These are phyloP conservation scores for Eupleurogrammus muticus DNA, from an alignment of 2,797 vertebrate genomes.

Conservation along the genomic window DNA sequence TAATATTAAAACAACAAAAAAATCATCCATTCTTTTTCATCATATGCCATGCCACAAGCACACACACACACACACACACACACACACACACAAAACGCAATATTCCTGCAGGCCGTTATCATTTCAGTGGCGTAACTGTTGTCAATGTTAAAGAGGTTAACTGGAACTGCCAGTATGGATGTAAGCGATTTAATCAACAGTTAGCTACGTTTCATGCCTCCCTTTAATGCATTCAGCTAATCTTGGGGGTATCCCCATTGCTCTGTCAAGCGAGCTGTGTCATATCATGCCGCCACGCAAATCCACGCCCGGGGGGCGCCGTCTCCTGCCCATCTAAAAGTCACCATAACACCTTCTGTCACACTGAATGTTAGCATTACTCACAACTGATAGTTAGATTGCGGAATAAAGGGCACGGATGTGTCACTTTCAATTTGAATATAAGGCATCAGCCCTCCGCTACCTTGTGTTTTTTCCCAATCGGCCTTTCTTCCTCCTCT, in stretches of 20 bases:
- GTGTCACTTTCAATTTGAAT: conserved; percentile 79
- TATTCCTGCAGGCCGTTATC: conserved; percentile 54
- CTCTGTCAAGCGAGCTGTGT: conserved; percentile 75
- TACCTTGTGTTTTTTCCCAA: conserved; percentile 50
- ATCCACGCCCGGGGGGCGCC: conserved; percentile 65
- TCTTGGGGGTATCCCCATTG: conserved; percentile 70
- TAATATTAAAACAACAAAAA: conserved; percentile 1
- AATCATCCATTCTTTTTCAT: not conserved
- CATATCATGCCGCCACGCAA: conserved; percentile 66
- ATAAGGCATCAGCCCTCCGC: conserved; percentile 66
- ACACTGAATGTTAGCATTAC: conserved; percentile 78
- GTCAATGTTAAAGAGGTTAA: conserved; percentile 75
- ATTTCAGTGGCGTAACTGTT: conserved; percentile 53
- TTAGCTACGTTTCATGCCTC: conserved; percentile 69
- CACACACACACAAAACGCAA: not conserved
- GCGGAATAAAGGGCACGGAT: conserved; percentile 74
- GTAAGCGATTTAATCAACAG: conserved; percentile 75
- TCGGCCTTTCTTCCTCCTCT: conserved; percentile 43
- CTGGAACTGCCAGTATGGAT: conserved; percentile 66
- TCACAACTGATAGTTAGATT: conserved; percentile 76
- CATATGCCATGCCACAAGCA: too few relatives aligned
- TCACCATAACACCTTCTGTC: conserved; percentile 79
- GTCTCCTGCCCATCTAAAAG: conserved; percentile 73
- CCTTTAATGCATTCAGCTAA: conserved; percentile 70
- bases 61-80: too few relatives aligned